phyloP scores from a whole-genome alignment of 1,140 invertebrate species.

The Oscheius sp. region DNA sequence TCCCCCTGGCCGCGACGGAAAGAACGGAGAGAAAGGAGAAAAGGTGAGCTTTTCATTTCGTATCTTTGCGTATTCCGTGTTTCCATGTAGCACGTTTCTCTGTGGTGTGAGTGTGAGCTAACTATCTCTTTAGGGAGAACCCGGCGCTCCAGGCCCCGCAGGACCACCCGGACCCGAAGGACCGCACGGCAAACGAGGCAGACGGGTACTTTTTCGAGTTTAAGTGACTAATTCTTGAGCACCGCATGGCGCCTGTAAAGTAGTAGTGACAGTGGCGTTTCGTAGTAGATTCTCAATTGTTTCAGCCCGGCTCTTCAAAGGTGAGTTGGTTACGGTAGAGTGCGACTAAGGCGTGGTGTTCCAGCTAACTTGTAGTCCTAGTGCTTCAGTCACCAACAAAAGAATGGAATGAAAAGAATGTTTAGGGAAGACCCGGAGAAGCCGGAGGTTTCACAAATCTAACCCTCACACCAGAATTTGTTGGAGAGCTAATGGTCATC shows the following conservation, averaged over 20 bases:
- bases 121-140: conserved; percentile 30
- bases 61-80: neutral
- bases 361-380: conserved; percentile 12
- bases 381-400: no score
- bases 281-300: neutral
- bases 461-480: conserved; percentile 24
- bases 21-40: conserved; percentile 54
- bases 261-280: neutral
- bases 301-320: neutral
- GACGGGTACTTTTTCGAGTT: conserved; percentile 33
- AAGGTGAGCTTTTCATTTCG: conserved; percentile 43
- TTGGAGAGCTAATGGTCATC: conserved; percentile 43
- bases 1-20: conserved; percentile 36
- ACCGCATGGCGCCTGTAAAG: no score
- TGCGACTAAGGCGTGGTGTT: neutral
- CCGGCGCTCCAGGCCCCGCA: conserved; percentile 30
- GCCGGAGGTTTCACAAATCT: conserved; percentile 10
- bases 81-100: neutral
- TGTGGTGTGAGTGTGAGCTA: conserved; percentile 19
- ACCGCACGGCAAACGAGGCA: conserved; percentile 38
- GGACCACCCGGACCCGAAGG: conserved; percentile 34
- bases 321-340: neutral
- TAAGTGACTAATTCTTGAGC: no score
- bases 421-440: conserved; percentile 35
- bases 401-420: neutral